A percentile compares a stretch with the other conserved stretches of the same genome.
These are phyloP conservation scores for Ceratina calcarata DNA, from an alignment of 1,140 invertebrate genomes.

Conservation along the genomic window DNA sequence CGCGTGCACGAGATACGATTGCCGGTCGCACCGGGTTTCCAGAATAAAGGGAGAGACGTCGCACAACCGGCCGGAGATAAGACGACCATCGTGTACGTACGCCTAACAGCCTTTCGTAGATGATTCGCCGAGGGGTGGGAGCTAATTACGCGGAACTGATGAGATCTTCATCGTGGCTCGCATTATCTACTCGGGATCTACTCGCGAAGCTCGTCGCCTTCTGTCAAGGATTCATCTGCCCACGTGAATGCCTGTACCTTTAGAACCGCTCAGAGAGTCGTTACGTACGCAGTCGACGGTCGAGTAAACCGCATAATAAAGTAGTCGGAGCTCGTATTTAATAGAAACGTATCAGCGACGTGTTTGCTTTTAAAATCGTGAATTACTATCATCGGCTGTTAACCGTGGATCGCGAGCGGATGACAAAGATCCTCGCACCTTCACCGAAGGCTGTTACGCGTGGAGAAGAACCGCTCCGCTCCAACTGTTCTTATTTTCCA, in stretches of 20 bases:
- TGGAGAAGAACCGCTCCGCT: too few relatives aligned
- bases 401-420: background rate
- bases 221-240: constrained; percentile 53
- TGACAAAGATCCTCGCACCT: background rate
- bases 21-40: background rate
- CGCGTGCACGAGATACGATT: background rate
- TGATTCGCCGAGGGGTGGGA: constrained; percentile 57
- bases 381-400: background rate
- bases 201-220: constrained; percentile 66
- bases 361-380: background rate
- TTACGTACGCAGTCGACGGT: background rate
- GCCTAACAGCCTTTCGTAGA: constrained; percentile 45
- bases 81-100: constrained; percentile 36
- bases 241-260: constrained; percentile 8
- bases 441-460: too few relatives aligned
- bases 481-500: too few relatives aligned
- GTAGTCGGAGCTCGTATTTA: background rate
- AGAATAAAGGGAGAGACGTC: constrained; percentile 7
- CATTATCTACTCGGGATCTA: constrained; percentile 72
- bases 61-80: constrained; percentile 41
- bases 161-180: constrained; percentile 71
- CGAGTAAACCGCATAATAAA: constrained; percentile 6
- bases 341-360: background rate
- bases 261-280: background rate
- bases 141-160: constrained; percentile 74